These are phyloP conservation scores for Amphilophus citrinellus DNA, from an alignment of 2,113 vertebrate species.

Conservation along the genomic window DNA sequence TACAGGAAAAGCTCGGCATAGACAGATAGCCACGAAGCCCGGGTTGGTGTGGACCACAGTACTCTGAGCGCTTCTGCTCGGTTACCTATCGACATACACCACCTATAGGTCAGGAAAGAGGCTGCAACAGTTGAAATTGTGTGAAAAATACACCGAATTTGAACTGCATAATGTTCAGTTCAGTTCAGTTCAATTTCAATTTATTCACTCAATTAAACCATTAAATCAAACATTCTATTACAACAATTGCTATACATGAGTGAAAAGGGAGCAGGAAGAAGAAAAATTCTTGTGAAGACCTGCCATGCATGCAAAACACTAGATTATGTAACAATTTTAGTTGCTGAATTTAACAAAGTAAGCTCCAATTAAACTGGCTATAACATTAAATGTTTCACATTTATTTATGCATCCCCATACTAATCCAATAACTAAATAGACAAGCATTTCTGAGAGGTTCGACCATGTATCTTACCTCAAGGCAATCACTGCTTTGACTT, in stretches of 20 bases:
- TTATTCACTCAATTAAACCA: too few species aligned
- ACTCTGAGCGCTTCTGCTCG: background rate
- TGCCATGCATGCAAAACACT: too few species aligned
- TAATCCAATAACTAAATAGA: background rate
- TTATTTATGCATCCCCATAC: background rate
- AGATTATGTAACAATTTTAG: background rate
- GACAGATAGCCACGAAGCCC: background rate
- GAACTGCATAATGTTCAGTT: too few species aligned
- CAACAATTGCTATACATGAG: too few species aligned
- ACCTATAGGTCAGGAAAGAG: background rate
- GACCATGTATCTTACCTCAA: background rate
- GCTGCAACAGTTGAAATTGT: background rate
- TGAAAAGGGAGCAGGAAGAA: too few species aligned
- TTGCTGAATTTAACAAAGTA: background rate
- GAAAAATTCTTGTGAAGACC: too few species aligned
- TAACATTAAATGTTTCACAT: background rate
- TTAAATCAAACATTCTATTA: too few species aligned
- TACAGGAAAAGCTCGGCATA: slow-evolving; percentile 25
- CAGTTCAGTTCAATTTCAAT: too few species aligned
- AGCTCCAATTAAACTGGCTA: background rate
- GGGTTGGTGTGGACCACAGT: background rate
- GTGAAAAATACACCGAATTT: background rate
- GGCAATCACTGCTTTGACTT: background rate
- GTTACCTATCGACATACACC: background rate
- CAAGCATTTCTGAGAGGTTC: background rate